These are phyloP conservation scores for Drosophila hamatofila DNA, from an alignment of 2,888 invertebrate species.

Conservation along the genomic window DNA sequence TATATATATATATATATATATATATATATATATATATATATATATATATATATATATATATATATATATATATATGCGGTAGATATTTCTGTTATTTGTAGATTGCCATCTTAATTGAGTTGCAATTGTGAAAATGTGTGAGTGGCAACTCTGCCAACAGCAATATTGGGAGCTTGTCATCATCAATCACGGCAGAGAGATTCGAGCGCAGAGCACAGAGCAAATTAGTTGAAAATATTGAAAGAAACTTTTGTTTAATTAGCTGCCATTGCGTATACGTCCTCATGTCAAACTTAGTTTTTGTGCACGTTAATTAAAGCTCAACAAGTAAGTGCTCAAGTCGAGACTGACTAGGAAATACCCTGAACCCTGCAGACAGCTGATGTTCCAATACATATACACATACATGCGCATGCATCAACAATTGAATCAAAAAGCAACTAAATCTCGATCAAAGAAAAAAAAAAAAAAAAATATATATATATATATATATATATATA, in stretches of 20 bases:
- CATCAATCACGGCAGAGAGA: conserved; percentile 63
- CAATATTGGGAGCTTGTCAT: conserved; percentile 12
- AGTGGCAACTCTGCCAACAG: not conserved
- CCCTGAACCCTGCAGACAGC: too few relatives aligned
- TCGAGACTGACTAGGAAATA: too few relatives aligned
- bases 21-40: conserved; percentile 1
- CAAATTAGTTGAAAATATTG: conserved; percentile 30
- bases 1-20: conserved; percentile 1
- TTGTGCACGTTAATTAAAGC: too few relatives aligned
- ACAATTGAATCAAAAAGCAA: too few relatives aligned
- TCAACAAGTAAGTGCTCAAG: too few relatives aligned
- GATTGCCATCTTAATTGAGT: conserved; percentile 78
- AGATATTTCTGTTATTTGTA: conserved; percentile 55
- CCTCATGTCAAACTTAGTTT: too few relatives aligned
- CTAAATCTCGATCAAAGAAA: too few relatives aligned
- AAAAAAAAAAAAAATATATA: too few relatives aligned
- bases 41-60: conserved; percentile 11
- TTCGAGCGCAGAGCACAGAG: not conserved
- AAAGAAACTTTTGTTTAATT: conserved; percentile 40
- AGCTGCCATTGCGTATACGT: conserved; percentile 39
- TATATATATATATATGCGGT: conserved; percentile 9
- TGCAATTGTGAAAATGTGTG: conserved; percentile 62
- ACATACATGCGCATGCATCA: too few relatives aligned
- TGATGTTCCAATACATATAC: too few relatives aligned
- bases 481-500: too few relatives aligned